Evolutionary conservation across 1,140 invertebrate genomes (phyloP).

Genomic region (Adoxophyes honmai): DNA sequence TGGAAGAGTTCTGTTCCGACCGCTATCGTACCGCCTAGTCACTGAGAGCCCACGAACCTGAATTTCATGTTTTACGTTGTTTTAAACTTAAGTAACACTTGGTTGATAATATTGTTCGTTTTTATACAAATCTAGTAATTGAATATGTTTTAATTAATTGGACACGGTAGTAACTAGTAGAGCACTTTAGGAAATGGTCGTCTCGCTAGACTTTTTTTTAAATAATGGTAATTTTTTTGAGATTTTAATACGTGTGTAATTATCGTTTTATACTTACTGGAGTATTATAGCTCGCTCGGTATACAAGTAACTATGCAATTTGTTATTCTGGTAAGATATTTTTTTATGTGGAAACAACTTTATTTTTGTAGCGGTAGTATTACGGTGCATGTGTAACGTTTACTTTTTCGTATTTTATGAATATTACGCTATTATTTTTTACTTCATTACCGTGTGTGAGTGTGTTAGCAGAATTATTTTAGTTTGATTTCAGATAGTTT

Average conservation of each 20-base stretch:
- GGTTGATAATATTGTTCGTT: conserved; percentile 70
- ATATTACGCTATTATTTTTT: conserved; percentile 70
- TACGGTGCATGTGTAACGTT: conserved; percentile 75
- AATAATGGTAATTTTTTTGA: conserved; percentile 49
- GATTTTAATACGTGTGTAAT: conserved; percentile 47
- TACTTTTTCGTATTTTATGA: conserved; percentile 67
- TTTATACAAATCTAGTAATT: conserved; percentile 66
- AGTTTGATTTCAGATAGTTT: conserved; percentile 71
- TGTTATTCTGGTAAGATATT: conserved; percentile 75
- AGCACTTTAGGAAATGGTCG: conserved; percentile 67
- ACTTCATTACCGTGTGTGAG: conserved; percentile 70
- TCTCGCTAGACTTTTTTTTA: conserved; percentile 69
- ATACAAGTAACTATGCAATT: conserved; percentile 72
- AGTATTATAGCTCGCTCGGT: conserved; percentile 67
- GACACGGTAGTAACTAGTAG: conserved; percentile 72
- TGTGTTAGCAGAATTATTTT: conserved; percentile 76
- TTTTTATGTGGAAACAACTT: conserved; percentile 70
- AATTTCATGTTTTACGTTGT: conserved; percentile 59
- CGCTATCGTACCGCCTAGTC: conserved; percentile 73
- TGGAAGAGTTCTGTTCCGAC: conserved; percentile 41
- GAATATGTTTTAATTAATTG: conserved; percentile 56
- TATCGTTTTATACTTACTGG: conserved; percentile 54
- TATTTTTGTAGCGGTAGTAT: conserved; percentile 71
- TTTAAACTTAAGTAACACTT: conserved; percentile 68
- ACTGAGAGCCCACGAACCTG: conserved; percentile 70